Conservation (phyloP, 2,113 vertebrate genomes). For the Nansenia antarctica region DNA sequence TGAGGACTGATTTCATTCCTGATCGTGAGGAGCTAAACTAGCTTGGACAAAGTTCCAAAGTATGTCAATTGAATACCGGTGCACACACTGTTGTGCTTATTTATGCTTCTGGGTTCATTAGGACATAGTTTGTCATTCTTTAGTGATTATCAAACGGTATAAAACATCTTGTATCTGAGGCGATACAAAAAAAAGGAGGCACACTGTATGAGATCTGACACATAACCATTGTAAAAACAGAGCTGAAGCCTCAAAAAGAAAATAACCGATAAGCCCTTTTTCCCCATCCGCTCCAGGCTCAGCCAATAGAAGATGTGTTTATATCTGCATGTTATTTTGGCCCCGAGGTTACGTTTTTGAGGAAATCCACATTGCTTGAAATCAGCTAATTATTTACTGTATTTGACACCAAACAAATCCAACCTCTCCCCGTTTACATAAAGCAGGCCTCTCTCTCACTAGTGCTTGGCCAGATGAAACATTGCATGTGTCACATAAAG, state of each 20-base stretch:
- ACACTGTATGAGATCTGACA: no score
- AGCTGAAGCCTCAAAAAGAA: no score
- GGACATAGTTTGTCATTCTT: slow-evolving; percentile 40
- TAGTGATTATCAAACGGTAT: no score
- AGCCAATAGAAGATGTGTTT: slow-evolving; percentile 37
- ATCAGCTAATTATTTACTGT: slow-evolving; percentile 70
- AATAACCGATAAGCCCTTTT: neutral
- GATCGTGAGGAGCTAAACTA: slow-evolving; percentile 23
- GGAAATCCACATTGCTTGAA: slow-evolving; percentile 56
- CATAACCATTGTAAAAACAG: neutral
- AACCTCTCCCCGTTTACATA: slow-evolving; percentile 60
- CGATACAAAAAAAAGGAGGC: neutral
- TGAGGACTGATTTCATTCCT: slow-evolving; percentile 50
- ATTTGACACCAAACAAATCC: slow-evolving; percentile 69
- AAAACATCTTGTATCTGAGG: no score
- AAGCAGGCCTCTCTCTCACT: slow-evolving; percentile 52
- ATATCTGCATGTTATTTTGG: slow-evolving; percentile 37
- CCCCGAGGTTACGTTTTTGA: slow-evolving; percentile 38
- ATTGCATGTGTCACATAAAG: slow-evolving; percentile 59
- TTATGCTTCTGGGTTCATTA: slow-evolving; percentile 25
- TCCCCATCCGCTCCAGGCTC: neutral
- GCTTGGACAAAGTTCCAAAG: slow-evolving; percentile 27
- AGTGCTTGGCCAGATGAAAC: slow-evolving; percentile 57
- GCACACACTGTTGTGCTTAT: neutral
- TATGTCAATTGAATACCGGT: slow-evolving; percentile 30